Evolutionary conservation across 1,140 invertebrate genomes (phyloP), one percentile per base, ranked within the genome.

Genomic region (Achatina immaculata): DNA sequence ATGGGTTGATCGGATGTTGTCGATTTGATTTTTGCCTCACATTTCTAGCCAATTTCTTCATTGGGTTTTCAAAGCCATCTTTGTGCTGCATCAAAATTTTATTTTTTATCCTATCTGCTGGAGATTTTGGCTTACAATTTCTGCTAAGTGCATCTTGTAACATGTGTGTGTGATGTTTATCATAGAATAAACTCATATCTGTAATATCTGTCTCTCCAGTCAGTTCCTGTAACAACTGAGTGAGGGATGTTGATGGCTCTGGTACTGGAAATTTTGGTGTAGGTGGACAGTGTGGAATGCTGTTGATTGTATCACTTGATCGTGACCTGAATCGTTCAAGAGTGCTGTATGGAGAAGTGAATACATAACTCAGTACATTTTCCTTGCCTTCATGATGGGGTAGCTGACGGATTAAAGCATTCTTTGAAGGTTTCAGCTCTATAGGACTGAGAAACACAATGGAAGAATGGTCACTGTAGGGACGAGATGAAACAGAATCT

Each of bases 391-490:
- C 82, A 11, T 86, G 85, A 68, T 78, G 85, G 16, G 85, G 84
- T 21, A 87, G 77, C 78, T 87, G 87, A 36, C 86, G 82, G 6
- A 85, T 86, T 76, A 85, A 86, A 19, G 85, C 85, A 40, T 83
- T 85, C 73, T 83, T 80, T 36, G 85, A 81, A 0, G 84, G 83
- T 71, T 89, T 88, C 6, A 88, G 76, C 65, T 88, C 84, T 31
- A 90, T 88, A 19, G 89, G 89, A 58, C 88, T 86, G 24, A 90
- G 74, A 34, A 88, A 73, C 14, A 89, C 84, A 43, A 88, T 86
- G 16, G 88, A 89, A 14, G 88, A 89, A 69, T 87, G 85, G 58
- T 89, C 87, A 77, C 88, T 89, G 68, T 83, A 76, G 24, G 82
- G 86, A 45, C 85, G 82, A 28, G 89, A 90, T 19, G 82, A 84